These are phyloP conservation scores for Emydura subglobosa DNA, from an alignment of 2,113 vertebrate genomes.

Conservation along the genomic window DNA sequence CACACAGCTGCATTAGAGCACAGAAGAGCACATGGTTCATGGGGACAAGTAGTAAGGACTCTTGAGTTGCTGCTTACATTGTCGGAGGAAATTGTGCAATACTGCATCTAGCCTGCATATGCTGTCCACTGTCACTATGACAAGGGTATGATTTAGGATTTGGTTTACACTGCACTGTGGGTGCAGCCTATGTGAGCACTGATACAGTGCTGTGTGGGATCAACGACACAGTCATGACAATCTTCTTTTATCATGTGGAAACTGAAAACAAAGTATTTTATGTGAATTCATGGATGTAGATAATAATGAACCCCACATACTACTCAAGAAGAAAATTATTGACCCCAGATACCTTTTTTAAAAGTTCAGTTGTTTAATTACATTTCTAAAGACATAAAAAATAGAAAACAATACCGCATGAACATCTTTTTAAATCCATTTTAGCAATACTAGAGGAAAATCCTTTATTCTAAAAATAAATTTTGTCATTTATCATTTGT, in stretches of 20 bases:
- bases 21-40: background rate
- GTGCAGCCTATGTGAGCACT: background rate
- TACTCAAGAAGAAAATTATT: background rate
- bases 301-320: conserved; percentile 1
- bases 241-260: background rate
- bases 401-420: background rate
- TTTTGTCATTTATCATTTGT: background rate
- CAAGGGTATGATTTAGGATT: background rate
- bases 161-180: background rate
- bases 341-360: background rate
- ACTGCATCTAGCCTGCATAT: background rate
- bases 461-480: conserved; percentile 6
- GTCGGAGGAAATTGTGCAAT: background rate
- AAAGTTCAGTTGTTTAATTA: conserved; percentile 38
- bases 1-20: background rate
- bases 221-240: background rate
- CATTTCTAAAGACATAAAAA: conserved; percentile 19
- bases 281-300: background rate
- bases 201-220: background rate
- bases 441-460: conserved; percentile 19
- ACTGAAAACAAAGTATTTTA: conserved; percentile 33
- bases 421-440: conserved; percentile 10
- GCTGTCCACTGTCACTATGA: background rate
- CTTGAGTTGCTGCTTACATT: conserved; percentile 1
- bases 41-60: background rate